Base-by-base conservation (phyloP, 2,113 vertebrate species). In the Saccopteryx leptura region DNA sequence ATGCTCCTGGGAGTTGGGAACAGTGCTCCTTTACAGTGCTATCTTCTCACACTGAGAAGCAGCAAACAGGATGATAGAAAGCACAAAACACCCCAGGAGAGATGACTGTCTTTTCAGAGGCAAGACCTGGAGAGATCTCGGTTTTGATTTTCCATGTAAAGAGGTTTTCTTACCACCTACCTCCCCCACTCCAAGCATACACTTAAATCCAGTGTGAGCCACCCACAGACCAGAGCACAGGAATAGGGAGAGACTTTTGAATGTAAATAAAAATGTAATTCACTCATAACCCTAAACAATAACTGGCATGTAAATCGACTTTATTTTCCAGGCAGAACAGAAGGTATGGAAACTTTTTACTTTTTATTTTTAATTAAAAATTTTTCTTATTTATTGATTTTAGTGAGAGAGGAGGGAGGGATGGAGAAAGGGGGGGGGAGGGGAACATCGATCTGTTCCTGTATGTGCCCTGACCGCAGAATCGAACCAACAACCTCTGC, bases 231-330 rank as follows among this genome's bases (percentile, higher is more conserved):
- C 33, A 58, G 58, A 94, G 90, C 58, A 63, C 58, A 58, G 68
- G 60, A 14, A 28, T 50, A 33, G 18, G 17, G 68, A 76, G 58
- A 78, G 63, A 88, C 65, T 79, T 60, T 63, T 58, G 66, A 93
- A 48, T 86, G 78, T 87, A 91, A 95, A 96, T 94, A 90, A 95
- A 97, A 82, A 66, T 33, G 68, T 48, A 60, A 52, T 92, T 90
- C 72, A 66, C 28, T 92, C 71, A 76, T 46, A 90, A 76, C 17
- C 39, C 52, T 87, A 58, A 82, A 33, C n/a, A n/a, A n/a, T 17
- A 88, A 21, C 10, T 85, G 26, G 78, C 21, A 84, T 65, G 58
- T 65, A 74, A 94, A 21, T 58, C 54, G 86, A 23, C 54, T 90
- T 75, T 80, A 66, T 50, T 82, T 91, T 48, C 18, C 11, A 92